Conservation (phyloP, 1,140 invertebrate genomes). For the Melitaea cinxia region DNA sequence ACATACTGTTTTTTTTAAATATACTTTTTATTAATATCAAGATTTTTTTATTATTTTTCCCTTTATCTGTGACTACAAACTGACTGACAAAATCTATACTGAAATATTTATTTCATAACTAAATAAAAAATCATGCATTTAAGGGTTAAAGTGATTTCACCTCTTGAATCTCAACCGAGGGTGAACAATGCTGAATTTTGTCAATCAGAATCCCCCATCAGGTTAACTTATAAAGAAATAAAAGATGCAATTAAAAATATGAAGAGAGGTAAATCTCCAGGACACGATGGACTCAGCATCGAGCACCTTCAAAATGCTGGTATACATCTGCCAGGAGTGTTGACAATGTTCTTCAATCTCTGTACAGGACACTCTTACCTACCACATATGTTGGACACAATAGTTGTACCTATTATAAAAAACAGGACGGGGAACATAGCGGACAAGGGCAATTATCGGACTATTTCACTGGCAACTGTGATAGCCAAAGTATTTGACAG, state of each 20-base stretch:
- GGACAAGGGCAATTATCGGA: too few species aligned
- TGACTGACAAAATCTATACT: not conserved
- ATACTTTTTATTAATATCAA: not conserved
- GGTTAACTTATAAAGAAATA: not conserved
- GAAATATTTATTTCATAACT: too few species aligned
- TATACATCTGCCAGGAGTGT: not conserved
- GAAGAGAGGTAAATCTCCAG: conserved; percentile 8
- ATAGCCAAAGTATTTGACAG: too few species aligned
- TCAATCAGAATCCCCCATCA: too few species aligned
- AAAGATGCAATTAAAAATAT: conserved; percentile 5
- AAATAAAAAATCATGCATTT: conserved; percentile 8
- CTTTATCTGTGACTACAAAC: not conserved
- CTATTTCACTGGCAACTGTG: too few species aligned
- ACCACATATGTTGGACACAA: too few species aligned
- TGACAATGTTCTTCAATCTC: not conserved
- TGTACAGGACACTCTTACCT: not conserved
- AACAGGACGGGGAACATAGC: too few species aligned
- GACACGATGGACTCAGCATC: conserved; percentile 13
- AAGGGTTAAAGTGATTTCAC: too few species aligned
- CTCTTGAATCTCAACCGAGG: too few species aligned
- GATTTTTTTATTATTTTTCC: conserved; percentile 11
- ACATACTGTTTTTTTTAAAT: conserved; percentile 5
- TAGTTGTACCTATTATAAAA: too few species aligned
- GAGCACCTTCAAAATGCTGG: conserved; percentile 8
- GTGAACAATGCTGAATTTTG: too few species aligned